Percentiles rank a stretch among this genome's conserved stretches.
Conservation (phyloP, 1,140 invertebrate species). For the Drosophila parvula region DNA sequence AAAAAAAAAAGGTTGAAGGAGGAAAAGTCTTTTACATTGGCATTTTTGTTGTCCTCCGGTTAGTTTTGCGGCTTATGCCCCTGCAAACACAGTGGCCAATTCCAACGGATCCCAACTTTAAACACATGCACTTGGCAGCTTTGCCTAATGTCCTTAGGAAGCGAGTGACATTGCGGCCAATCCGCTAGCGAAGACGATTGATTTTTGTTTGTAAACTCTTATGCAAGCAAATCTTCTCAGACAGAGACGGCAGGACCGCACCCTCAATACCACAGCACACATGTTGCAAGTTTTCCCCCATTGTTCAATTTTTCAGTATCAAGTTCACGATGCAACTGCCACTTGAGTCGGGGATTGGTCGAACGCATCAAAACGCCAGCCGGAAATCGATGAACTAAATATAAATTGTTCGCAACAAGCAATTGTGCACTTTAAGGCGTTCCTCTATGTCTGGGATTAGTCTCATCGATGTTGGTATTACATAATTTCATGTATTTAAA, state of each 20-base stretch:
- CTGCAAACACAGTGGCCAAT: constrained; percentile 14
- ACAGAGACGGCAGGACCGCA: constrained; percentile 6
- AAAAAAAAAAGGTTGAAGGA: neutral
- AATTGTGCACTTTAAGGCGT: constrained; percentile 15
- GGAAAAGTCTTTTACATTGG: neutral
- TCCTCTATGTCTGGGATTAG: neutral
- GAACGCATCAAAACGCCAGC: constrained; percentile 20
- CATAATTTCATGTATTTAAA: neutral
- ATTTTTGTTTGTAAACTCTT: constrained; percentile 73
- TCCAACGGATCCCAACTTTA: constrained; percentile 30
- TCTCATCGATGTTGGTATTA: neutral
- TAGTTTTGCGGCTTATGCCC: constrained; percentile 25
- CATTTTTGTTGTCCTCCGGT: constrained; percentile 2
- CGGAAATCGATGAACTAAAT: constrained; percentile 25
- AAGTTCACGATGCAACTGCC: constrained; percentile 64
- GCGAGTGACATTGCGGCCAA: constrained; percentile 21
- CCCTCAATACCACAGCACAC: neutral
- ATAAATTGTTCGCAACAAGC: constrained; percentile 7
- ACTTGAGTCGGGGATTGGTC: constrained; percentile 52
- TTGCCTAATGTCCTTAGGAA: constrained; percentile 7
- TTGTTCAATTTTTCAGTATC: constrained; percentile 59
- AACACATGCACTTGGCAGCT: constrained; percentile 20
- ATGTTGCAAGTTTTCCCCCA: constrained; percentile 34
- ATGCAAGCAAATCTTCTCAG: constrained; percentile 65
- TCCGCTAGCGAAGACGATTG: constrained; percentile 46